These are phyloP conservation scores for Nibea coibor DNA, from an alignment of 2,113 vertebrate species.

Conservation along the genomic window DNA sequence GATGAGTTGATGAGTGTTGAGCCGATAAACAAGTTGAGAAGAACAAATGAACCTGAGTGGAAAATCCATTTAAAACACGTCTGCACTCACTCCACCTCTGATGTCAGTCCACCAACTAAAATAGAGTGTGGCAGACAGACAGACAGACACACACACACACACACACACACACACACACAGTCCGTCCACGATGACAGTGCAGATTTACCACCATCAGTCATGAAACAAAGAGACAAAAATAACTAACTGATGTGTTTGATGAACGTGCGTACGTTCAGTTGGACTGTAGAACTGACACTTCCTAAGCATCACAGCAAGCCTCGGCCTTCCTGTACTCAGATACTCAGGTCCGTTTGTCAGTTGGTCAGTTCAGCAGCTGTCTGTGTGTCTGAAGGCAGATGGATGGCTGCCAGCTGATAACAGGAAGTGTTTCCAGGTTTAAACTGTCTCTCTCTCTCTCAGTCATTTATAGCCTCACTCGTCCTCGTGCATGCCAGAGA, in stretches of 20 bases:
- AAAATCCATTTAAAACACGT: constrained; percentile 19
- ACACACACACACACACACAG: not conserved
- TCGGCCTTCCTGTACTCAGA: too few relatives aligned
- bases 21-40: not conserved
- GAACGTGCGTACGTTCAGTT: too few relatives aligned
- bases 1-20: too few relatives aligned
- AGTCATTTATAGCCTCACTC: constrained; percentile 27
- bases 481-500: constrained; percentile 18
- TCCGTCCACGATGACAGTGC: too few relatives aligned
- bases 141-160: not conserved
- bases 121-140: constrained; percentile 49
- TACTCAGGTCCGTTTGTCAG: too few relatives aligned
- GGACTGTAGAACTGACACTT: too few relatives aligned
- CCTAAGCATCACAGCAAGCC: too few relatives aligned
- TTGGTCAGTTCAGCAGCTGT: constrained; percentile 1
- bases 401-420: constrained; percentile 20
- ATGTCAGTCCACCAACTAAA: constrained; percentile 46
- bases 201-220: too few relatives aligned
- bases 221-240: too few relatives aligned
- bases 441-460: not conserved
- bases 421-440: constrained; percentile 12
- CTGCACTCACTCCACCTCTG: constrained; percentile 4
- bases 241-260: too few relatives aligned
- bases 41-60: not conserved
- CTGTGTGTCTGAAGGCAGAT: not conserved